Evolutionary conservation across 2,797 vertebrate species (phyloP), one percentile per base, ranked within the genome.

Genomic region (Rhynchonycteris naso): DNA sequence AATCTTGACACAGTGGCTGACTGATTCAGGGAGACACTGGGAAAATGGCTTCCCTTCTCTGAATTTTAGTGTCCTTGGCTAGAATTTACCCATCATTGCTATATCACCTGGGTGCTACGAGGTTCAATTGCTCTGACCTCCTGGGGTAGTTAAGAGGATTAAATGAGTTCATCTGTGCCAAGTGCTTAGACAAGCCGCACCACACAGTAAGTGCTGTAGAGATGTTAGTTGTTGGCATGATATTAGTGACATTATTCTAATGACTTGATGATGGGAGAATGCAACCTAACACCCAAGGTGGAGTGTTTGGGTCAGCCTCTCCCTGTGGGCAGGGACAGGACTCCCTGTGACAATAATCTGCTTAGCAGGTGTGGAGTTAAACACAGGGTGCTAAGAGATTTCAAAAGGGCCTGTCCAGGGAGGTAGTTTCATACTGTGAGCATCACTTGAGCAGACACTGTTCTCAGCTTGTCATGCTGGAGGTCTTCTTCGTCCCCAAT

Each of bases 311-410:
- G 14, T 3, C 19, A 24, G 69, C 6, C 69, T 30, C n/a, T 87
- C 35, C 68, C 19, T 13, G 38, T 0, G 24, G 56, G 7, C 54
- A 10, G 33, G 35, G 58, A 68, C 0, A 0, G 0, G 15, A 43
- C 43, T 43, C 43, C 43, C 43, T 43, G 43, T 4, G 38, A 28
- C 18, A 15, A 43, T n/a, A 1, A 15, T 0, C 1, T 0, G 5
- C 82, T 38, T 1, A 1, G 28, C 5, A 19, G 5, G 19, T 0
- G 4, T 35, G 79, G 47, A 15, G 4, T 28, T 0, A 0, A n/a
- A 35, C 2, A 5, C 30, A 21, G 1, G 54, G 24, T 16, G 54
- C 21, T 0, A 8, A 63, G 68, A n/a, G 75, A 26, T 28, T 16
- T 58, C n/a, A 16, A 1, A 18, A 69, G 28, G 14, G n/a, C 59